phyloP scores from a whole-genome alignment of 1,140 invertebrate species.

The Reticulitermes speratus region DNA sequence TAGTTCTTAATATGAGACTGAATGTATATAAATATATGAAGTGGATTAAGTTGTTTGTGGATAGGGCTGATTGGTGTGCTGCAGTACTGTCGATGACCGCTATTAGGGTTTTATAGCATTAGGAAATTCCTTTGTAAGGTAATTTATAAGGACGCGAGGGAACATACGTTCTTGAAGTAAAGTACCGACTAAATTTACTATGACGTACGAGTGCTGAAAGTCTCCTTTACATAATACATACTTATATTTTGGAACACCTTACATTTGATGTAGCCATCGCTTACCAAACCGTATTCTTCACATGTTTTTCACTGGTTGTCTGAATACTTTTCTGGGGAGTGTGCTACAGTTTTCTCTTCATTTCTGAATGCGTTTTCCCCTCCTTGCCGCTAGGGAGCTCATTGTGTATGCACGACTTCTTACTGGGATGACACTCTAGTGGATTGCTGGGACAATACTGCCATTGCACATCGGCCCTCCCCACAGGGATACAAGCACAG shows the following conservation, averaged over 20 bases:
- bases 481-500: not conserved
- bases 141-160: too few relatives aligned
- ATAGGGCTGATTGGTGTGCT: too few relatives aligned
- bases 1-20: too few relatives aligned
- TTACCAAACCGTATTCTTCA: not conserved
- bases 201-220: too few relatives aligned
- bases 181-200: too few relatives aligned
- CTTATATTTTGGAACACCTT: not conserved
- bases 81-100: too few relatives aligned
- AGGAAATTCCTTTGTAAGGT: too few relatives aligned
- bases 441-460: not conserved
- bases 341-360: constrained; percentile 9
- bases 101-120: too few relatives aligned
- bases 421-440: not conserved
- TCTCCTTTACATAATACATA: too few relatives aligned
- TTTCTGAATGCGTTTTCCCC: not conserved
- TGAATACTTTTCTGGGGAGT: not conserved
- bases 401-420: not conserved
- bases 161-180: too few relatives aligned
- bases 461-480: not conserved
- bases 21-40: too few relatives aligned
- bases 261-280: not conserved
- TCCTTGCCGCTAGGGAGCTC: not conserved
- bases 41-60: too few relatives aligned
- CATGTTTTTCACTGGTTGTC: not conserved